phyloP scores from a whole-genome alignment of 2,888 invertebrate species.

The Cryptocephalus moraei region DNA sequence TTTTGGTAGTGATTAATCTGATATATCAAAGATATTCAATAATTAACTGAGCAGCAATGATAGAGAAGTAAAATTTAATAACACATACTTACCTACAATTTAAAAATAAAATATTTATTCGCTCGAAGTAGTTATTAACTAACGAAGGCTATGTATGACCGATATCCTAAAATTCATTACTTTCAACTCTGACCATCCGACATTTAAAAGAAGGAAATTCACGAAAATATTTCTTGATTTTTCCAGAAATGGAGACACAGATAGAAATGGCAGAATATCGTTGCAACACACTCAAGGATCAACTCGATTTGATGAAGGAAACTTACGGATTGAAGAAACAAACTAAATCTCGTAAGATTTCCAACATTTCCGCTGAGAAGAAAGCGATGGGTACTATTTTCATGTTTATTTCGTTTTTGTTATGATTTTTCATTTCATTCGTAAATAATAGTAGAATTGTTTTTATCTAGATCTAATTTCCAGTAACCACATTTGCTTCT shows the following conservation, averaged over 20 bases:
- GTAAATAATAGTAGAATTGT: neutral
- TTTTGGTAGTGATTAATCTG: too few relatives aligned
- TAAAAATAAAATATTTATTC: too few relatives aligned
- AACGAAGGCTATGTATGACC: too few relatives aligned
- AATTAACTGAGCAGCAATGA: too few relatives aligned
- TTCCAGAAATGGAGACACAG: slow-evolving; percentile 37
- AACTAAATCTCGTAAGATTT: slow-evolving; percentile 13
- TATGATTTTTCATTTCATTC: neutral
- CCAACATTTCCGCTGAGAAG: slow-evolving; percentile 4
- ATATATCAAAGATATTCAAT: too few relatives aligned
- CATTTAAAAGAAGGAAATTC: neutral
- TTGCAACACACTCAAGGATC: slow-evolving; percentile 35
- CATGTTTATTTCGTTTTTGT: neutral
- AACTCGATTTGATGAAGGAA: slow-evolving; percentile 38
- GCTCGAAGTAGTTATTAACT: too few relatives aligned
- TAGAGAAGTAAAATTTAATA: too few relatives aligned
- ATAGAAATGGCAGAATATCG: slow-evolving; percentile 35
- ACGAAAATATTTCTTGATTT: neutral
- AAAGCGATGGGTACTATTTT: slow-evolving; percentile 8
- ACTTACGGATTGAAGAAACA: slow-evolving; percentile 23
- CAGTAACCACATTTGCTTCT: too few relatives aligned
- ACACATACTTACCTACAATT: too few relatives aligned
- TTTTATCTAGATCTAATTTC: too few relatives aligned
- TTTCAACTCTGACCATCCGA: neutral
- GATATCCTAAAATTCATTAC: neutral